A percentile compares a stretch with the other conserved stretches of the same genome.
Evolutionary conservation across 2,797 vertebrate species (phyloP).

Genomic region (Diglossa cyanea): DNA sequence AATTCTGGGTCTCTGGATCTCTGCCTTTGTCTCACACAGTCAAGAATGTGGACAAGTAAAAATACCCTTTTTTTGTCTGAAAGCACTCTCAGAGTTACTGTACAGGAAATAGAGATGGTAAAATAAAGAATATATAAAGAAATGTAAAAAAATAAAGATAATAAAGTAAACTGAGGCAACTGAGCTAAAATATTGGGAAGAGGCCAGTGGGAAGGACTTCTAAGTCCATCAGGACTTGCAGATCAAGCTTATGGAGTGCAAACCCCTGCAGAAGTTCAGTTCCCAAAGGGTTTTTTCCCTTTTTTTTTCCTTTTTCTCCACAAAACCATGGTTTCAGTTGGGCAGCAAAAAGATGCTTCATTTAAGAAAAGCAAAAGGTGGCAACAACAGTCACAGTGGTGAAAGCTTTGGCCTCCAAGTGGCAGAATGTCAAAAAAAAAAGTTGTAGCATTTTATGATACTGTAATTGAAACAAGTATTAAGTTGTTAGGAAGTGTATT

Average conservation of each 20-base stretch:
- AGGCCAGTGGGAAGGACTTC: background rate
- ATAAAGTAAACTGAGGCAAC: background rate
- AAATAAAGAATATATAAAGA: background rate
- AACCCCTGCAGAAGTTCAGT: background rate
- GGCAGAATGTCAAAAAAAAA: background rate
- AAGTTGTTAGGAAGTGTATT: slow-evolving; percentile 62
- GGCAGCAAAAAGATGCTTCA: background rate
- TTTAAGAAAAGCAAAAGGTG: background rate
- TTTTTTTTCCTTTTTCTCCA: background rate
- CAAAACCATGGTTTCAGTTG: background rate
- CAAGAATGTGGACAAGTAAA: background rate
- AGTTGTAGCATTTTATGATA: background rate
- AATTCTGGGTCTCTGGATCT: background rate
- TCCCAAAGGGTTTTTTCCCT: rapidly evolving
- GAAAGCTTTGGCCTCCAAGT: background rate
- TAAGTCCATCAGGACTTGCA: background rate
- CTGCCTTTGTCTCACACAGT: background rate
- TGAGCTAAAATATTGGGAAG: background rate
- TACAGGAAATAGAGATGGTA: background rate
- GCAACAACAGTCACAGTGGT: rapidly evolving
- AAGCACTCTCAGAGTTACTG: background rate
- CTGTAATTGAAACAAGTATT: slow-evolving; percentile 44
- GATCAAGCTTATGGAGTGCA: background rate
- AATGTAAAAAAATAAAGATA: background rate
- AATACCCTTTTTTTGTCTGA: background rate